phyloP scores from a whole-genome alignment of 2,888 invertebrate genomes.

The Agrochola lychnidis region DNA sequence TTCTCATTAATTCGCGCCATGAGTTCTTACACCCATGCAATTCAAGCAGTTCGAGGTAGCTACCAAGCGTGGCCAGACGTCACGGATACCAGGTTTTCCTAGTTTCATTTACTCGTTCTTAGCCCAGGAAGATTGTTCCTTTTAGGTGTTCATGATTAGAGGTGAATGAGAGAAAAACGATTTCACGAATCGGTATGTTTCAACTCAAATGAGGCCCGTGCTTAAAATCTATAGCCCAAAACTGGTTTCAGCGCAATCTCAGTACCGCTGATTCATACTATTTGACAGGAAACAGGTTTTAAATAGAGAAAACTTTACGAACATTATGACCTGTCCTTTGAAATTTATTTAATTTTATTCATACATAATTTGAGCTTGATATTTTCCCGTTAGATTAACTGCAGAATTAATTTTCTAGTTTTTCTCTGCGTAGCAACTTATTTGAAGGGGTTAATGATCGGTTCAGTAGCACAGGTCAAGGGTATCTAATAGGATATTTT shows the following conservation, averaged over 20 bases:
- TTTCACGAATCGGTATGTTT: slow-evolving; percentile 58
- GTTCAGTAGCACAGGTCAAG: slow-evolving; percentile 44
- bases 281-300: slow-evolving; percentile 72
- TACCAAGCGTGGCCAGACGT: not conserved
- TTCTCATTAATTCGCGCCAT: not conserved
- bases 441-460: slow-evolving; percentile 25
- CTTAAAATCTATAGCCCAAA: slow-evolving; percentile 74
- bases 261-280: slow-evolving; percentile 69
- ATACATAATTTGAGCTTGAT: slow-evolving; percentile 20
- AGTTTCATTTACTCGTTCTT: not conserved
- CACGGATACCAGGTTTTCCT: not conserved
- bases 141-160: slow-evolving; percentile 1
- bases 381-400: slow-evolving; percentile 43
- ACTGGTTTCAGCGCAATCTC: slow-evolving; percentile 76
- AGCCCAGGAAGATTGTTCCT: not conserved
- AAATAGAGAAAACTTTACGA: slow-evolving; percentile 64
- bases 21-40: not conserved
- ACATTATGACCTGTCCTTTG: slow-evolving; percentile 49
- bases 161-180: not conserved
- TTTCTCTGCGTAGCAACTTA: slow-evolving; percentile 18
- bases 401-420: slow-evolving; percentile 13
- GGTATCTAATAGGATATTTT: not conserved
- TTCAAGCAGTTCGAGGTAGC: not conserved
- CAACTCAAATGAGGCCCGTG: slow-evolving; percentile 70
- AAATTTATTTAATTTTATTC: slow-evolving; percentile 42